phyloP scores from a whole-genome alignment of 2,888 invertebrate species.

The Tinea pellionella region DNA sequence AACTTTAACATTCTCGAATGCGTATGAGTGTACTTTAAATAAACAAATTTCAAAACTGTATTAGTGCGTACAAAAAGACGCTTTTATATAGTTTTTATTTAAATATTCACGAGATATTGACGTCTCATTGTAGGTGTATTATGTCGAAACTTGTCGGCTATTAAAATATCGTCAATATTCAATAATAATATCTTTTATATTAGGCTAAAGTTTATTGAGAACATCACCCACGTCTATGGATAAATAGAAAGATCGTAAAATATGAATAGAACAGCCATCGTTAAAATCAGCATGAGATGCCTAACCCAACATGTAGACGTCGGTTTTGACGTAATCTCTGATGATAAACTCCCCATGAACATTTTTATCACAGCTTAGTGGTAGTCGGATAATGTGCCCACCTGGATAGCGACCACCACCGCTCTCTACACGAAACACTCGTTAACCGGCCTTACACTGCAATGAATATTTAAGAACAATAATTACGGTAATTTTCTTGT shows the following conservation, averaged over 20 bases:
- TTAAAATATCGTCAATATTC: slow-evolving; percentile 8
- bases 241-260: slow-evolving; percentile 22
- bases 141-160: background rate
- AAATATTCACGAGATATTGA: background rate
- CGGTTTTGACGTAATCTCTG: slow-evolving; percentile 1
- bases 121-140: background rate
- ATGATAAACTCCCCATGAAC: slow-evolving; percentile 4
- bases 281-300: slow-evolving; percentile 25
- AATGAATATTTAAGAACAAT: too few relatives aligned
- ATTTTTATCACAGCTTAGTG: slow-evolving; percentile 4
- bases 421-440: background rate
- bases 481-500: too few relatives aligned
- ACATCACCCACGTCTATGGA: slow-evolving; percentile 1
- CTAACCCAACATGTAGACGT: slow-evolving; percentile 12
- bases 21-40: background rate
- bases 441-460: background rate
- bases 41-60: background rate
- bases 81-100: background rate
- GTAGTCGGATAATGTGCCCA: background rate
- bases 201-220: background rate
- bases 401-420: background rate
- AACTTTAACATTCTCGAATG: background rate
- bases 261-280: slow-evolving; percentile 29
- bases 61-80: background rate
- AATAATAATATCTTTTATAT: background rate